Conservation (phyloP, 2,888 invertebrate species). For the Ctenicera cuprea region DNA sequence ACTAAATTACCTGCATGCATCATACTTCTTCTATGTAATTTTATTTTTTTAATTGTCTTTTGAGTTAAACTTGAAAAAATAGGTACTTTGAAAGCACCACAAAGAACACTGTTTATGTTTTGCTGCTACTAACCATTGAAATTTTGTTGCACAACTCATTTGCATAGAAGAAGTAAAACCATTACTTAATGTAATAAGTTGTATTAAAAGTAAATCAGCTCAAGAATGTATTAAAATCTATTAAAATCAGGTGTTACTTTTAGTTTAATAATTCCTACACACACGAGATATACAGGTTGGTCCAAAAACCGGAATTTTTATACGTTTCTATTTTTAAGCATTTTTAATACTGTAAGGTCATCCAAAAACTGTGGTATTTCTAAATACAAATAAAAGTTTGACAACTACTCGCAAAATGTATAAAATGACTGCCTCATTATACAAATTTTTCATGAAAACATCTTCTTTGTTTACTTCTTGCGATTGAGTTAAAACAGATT, state of each 20-base stretch:
- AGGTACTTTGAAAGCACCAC: not conserved
- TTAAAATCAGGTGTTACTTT: slow-evolving; percentile 20
- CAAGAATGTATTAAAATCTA: slow-evolving; percentile 30
- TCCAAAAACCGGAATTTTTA: not conserved
- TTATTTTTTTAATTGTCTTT: not conserved
- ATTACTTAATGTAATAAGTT: slow-evolving; percentile 16
- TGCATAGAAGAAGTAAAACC: slow-evolving; percentile 12
- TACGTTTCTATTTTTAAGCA: not conserved
- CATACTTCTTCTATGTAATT: slow-evolving; percentile 33
- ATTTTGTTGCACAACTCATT: not conserved
- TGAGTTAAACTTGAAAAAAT: too few relatives aligned
- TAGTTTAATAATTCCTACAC: slow-evolving; percentile 34
- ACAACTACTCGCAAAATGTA: too few relatives aligned
- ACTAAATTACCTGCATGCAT: slow-evolving; percentile 33
- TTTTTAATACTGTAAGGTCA: not conserved
- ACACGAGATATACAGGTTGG: slow-evolving; percentile 18
- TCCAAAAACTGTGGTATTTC: too few relatives aligned
- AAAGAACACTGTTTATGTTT: not conserved
- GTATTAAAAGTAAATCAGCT: slow-evolving; percentile 26
- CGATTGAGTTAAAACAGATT: too few relatives aligned
- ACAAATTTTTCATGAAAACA: too few relatives aligned
- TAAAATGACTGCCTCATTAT: slow-evolving; percentile 1
- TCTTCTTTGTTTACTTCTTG: too few relatives aligned
- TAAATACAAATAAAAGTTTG: too few relatives aligned
- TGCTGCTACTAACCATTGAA: not conserved